Conservation (phyloP, 2,888 invertebrate genomes). For the Xiphydria camelus region DNA sequence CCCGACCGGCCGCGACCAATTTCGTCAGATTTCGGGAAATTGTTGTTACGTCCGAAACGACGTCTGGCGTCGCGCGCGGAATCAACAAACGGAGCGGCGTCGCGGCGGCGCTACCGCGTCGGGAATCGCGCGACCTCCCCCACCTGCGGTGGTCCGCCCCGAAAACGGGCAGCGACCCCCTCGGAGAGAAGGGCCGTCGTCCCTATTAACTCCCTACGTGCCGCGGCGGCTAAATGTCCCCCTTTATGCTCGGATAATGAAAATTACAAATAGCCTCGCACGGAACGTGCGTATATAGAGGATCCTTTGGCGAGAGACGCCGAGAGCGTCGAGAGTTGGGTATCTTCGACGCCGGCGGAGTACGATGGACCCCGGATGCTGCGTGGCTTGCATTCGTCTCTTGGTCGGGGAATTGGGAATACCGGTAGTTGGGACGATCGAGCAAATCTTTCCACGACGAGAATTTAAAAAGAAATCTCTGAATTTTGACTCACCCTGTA, state of each 20-base stretch:
- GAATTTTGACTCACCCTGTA: too few species aligned
- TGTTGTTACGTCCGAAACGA: conserved; percentile 53
- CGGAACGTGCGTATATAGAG: conserved; percentile 41
- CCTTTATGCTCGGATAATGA: conserved; percentile 56
- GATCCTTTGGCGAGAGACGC: too few species aligned
- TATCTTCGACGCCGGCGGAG: too few species aligned
- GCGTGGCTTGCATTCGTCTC: too few species aligned
- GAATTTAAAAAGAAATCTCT: too few species aligned
- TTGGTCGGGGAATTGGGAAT: too few species aligned
- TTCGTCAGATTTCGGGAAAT: conserved; percentile 59
- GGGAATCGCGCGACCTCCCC: conserved; percentile 16
- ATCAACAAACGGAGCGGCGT: conserved; percentile 45
- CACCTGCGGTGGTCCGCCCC: conserved; percentile 22
- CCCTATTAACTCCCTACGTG: conserved; percentile 56
- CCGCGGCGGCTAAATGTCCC: conserved; percentile 50
- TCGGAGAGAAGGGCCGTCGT: conserved; percentile 28
- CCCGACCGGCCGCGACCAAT: conserved; percentile 44
- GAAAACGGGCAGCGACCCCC: conserved; percentile 20
- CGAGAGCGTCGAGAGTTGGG: too few species aligned
- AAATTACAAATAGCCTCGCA: conserved; percentile 56
- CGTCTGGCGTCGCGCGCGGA: conserved; percentile 43
- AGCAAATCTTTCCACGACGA: too few species aligned
- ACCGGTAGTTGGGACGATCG: too few species aligned
- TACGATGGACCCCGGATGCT: too few species aligned
- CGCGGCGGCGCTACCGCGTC: conserved; percentile 7